These are phyloP conservation scores for Acrossocheilus fasciatus DNA, from an alignment of 2,797 vertebrate genomes.

Conservation along the genomic window DNA sequence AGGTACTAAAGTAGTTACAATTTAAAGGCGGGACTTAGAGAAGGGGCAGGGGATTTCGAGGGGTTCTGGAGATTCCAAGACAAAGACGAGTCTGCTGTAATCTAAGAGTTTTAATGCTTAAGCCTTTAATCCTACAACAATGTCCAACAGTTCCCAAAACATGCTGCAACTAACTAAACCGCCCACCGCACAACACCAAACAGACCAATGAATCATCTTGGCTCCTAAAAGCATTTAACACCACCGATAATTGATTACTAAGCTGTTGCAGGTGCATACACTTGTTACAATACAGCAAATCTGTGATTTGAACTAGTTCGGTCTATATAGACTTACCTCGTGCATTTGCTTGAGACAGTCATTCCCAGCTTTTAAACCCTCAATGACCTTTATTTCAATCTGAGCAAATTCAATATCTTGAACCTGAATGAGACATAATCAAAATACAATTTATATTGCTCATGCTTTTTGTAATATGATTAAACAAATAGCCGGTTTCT, in stretches of 20 bases:
- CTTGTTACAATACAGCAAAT: constrained; percentile 14
- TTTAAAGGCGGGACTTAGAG: neutral
- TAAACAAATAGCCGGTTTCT: neutral
- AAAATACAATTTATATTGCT: neutral
- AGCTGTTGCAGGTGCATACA: neutral
- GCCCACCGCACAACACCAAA: constrained; percentile 34
- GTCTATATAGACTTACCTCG: constrained; percentile 66
- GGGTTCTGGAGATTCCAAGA: constrained; percentile 27
- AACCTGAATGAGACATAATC: constrained; percentile 68
- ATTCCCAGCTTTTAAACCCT: constrained; percentile 92
- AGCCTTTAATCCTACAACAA: constrained; percentile 45
- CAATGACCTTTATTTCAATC: constrained; percentile 94
- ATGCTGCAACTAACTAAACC: neutral
- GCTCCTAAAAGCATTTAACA: constrained; percentile 5
- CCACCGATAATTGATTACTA: neutral
- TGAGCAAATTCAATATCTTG: constrained; percentile 93
- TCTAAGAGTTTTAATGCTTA: constrained; percentile 38
- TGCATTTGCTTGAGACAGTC: constrained; percentile 92
- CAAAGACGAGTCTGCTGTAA: constrained; percentile 47
- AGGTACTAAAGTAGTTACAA: neutral
- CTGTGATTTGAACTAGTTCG: neutral
- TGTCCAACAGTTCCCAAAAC: constrained; percentile 13
- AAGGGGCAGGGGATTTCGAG: neutral
- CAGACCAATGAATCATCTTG: constrained; percentile 46
- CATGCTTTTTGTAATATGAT: neutral